Evolutionary conservation across 2,888 invertebrate genomes (phyloP).

Genomic region (Amphiduros pacificus): DNA sequence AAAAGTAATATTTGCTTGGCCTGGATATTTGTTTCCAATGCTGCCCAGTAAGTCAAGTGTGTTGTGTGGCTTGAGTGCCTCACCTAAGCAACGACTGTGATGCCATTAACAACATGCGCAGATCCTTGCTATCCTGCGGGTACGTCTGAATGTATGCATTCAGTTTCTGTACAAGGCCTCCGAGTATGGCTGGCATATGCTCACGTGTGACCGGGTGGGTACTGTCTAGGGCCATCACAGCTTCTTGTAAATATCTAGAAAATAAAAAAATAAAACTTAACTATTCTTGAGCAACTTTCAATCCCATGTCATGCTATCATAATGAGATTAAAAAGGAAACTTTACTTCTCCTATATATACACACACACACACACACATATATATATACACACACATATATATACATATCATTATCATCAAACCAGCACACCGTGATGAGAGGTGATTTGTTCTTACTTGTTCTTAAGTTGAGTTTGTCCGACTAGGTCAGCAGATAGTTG

Average conservation of each 20-base stretch:
- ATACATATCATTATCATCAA: no score
- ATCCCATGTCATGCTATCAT: no score
- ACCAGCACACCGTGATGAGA: background rate
- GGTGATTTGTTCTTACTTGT: slow-evolving; percentile 66
- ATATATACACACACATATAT: no score
- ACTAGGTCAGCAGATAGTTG: slow-evolving; percentile 89
- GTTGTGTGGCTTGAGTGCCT: no score
- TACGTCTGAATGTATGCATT: slow-evolving; percentile 70
- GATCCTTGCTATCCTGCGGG: slow-evolving; percentile 69
- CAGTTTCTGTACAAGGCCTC: slow-evolving; percentile 76
- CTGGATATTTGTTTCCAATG: no score
- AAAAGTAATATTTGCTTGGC: no score
- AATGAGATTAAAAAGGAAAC: no score
- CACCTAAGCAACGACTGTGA: no score
- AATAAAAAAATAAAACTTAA: background rate
- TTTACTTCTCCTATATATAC: background rate
- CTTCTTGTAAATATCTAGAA: slow-evolving; percentile 82
- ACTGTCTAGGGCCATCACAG: slow-evolving; percentile 79
- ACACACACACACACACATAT: no score
- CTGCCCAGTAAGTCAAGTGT: no score
- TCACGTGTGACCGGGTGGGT: slow-evolving; percentile 78
- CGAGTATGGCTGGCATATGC: slow-evolving; percentile 78
- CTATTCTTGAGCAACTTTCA: no score
- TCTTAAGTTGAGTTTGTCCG: slow-evolving; percentile 80
- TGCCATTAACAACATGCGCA: slow-evolving; percentile 76